Conservation (phyloP, 2,797 vertebrate genomes). For the Sebastes flavidus region DNA sequence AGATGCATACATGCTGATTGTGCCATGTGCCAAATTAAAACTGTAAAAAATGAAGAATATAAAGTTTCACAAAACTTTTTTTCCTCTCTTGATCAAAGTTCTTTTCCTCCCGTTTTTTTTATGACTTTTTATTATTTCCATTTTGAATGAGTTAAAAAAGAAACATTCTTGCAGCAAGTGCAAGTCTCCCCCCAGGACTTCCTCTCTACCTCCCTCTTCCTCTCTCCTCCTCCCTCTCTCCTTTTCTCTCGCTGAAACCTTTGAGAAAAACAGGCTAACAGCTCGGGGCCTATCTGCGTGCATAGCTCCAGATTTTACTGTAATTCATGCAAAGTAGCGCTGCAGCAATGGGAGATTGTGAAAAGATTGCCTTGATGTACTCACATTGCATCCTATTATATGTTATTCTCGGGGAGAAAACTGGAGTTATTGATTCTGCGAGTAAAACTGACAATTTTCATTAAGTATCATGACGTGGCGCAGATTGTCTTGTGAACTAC, state of each 20-base stretch:
- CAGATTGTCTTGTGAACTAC: conserved; percentile 38
- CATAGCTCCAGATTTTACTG: conserved; percentile 74
- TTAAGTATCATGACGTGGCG: conserved; percentile 32
- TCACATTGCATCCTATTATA: conserved; percentile 72
- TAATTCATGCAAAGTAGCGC: conserved; percentile 78
- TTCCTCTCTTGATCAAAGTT: conserved; percentile 74
- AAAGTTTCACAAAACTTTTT: conserved; percentile 82
- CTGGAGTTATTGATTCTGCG: conserved; percentile 68
- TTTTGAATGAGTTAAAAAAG: conserved; percentile 62
- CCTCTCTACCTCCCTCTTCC: conserved; percentile 38
- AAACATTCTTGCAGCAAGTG: conserved; percentile 60
- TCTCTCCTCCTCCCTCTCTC: conserved; percentile 29
- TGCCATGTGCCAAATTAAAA: conserved; percentile 92
- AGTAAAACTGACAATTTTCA: conserved; percentile 72
- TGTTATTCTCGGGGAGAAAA: conserved; percentile 64
- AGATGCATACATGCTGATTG: conserved; percentile 90
- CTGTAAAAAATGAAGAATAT: conserved; percentile 84
- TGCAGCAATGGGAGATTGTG: conserved; percentile 66
- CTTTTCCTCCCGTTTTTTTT: conserved; percentile 60
- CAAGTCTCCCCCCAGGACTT: conserved; percentile 59
- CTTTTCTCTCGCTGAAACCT: conserved; percentile 64
- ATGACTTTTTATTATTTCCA: conserved; percentile 61
- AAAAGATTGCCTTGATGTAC: conserved; percentile 73
- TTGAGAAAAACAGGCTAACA: conserved; percentile 74
- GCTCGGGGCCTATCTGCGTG: conserved; percentile 69